Base-by-base conservation (phyloP, 2,888 invertebrate genomes). In the Pheosia tremula region DNA sequence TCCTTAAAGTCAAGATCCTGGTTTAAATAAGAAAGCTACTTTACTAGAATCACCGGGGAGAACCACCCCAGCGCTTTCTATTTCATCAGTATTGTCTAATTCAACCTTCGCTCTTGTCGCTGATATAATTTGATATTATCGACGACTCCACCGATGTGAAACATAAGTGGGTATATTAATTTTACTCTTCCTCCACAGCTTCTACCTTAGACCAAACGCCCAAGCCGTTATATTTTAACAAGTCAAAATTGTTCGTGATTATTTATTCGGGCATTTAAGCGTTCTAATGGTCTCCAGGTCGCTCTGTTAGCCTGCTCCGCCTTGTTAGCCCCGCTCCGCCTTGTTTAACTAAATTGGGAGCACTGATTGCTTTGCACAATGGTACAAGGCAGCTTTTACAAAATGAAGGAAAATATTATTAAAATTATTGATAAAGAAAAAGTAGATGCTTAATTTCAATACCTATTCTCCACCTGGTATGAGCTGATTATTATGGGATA, bases 241-340 rank as follows among this genome's bases (percentile, higher is more conserved):
- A 67, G 65, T 69, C 72, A 67, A 73, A 79, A 78, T 79, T 73
- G 76, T 72, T 61, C 64, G 63, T 72, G 74, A 83, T 83, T 80
- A 83, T 78, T 83, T 78, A 81, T 80, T 75, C 63, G 60, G 69
- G 75, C 70, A 74, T 77, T 81, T 79, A 77, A 80, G 76, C 73
- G 78, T 77, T 69, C 72, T 80, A 77, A 78, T 70, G 72, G 70
- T 69, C 67, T 64, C 61, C 53, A 58, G 63, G 55, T 55, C 39
- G 39, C n/a, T 13, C 39, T 36, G 54, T 54, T 4, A 55, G 39
- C 55, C 37, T 10, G 53, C 37, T n/a, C 11, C 8, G 43, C 43
- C 49, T n/a, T 49, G 49, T 11, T 54, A 24, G 24, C 24, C 55
- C 37, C 10, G 53, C 37, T 24, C 9, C 37, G 53, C 37, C 24